Evolutionary conservation across 2,113 vertebrate genomes (phyloP).

Genomic region (Taurulus bubalis): DNA sequence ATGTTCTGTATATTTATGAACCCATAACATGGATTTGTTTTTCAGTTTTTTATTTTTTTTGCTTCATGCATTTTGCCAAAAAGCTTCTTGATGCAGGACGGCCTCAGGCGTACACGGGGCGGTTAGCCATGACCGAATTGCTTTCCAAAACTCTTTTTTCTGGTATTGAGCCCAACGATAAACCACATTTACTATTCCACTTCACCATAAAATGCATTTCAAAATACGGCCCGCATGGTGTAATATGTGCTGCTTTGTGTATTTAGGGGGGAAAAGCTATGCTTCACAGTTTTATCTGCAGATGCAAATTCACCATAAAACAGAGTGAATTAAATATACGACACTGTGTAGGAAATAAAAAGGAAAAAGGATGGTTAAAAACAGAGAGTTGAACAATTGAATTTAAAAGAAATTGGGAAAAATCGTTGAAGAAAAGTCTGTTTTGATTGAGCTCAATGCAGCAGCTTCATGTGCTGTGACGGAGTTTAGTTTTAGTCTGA

Average conservation of each 20-base stretch:
- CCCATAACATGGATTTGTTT: not conserved
- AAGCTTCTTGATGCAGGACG: slow-evolving; percentile 4
- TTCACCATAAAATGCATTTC: not conserved
- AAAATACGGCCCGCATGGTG: not conserved
- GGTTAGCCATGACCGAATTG: slow-evolving; percentile 11
- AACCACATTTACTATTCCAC: not conserved
- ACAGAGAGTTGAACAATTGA: not conserved
- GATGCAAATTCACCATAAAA: not conserved
- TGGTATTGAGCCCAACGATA: slow-evolving; percentile 1
- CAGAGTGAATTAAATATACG: not conserved
- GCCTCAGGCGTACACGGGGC: slow-evolving; percentile 22
- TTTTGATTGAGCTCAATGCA: not conserved
- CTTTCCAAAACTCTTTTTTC: slow-evolving; percentile 11
- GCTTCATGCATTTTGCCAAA: slow-evolving; percentile 3
- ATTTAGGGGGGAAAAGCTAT: not conserved
- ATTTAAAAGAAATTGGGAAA: not conserved
- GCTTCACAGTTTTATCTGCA: not conserved
- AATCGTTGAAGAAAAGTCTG: too few relatives aligned
- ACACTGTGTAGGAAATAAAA: not conserved
- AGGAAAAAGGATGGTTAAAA: not conserved
- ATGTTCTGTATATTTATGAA: slow-evolving; percentile 42
- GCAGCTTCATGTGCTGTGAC: not conserved
- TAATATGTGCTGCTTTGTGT: not conserved
- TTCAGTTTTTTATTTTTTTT: not conserved
- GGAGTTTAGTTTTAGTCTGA: not conserved